Evolutionary conservation across 37 sponge, comb jelly and placozoan species (phyloP), one percentile per base, ranked within the genome.

Genomic region (Hexactinellida sp.): DNA sequence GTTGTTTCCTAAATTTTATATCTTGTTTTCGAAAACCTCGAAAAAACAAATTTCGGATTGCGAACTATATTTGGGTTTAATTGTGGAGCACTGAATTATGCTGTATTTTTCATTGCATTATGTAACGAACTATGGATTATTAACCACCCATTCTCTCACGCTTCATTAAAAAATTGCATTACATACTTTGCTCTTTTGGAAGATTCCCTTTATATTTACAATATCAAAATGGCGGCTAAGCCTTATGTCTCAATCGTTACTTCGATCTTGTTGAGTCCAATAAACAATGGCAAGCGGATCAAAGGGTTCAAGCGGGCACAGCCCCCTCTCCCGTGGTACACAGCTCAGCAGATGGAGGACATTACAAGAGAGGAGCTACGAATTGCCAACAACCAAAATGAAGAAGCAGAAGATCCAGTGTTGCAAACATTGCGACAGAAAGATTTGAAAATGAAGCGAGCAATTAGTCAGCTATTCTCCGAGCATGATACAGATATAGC

Each of bases 371-470:
- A 63, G 76, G 28, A 63, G 34, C 21, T 21, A n/a, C 76, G 5
- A 32, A n/a, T 28, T n/a, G 30, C 28, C 3, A 23, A 63, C 19
- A 63, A 3, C 76, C 21, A n/a, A 28, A 23, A 63, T n/a, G 1
- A 5, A 7, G 1, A 7, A 21, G 13, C 3, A 10, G 21, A 10
- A 63, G 76, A 63, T 63, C 76, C 30, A 7, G 28, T 63, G 3
- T 28, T 63, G 76, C 76, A 63, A 63, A 63, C 28, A n/a, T 28
- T 63, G 25, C 3, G 30, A 28, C 76, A 63, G 30, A 63, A 63
- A 63, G 76, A 63, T 63, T 25, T 63, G 34, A 63, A 63, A 63
- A 63, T 63, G 76, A 63, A 63, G 30, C 25, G 76, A 63, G 30
- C 32, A 25, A 10, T 63, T 21, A 63, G 76, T n/a, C 34, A 32